These are phyloP conservation scores for Prunella himalayana DNA, from an alignment of 2,113 vertebrate species.

Conservation along the genomic window DNA sequence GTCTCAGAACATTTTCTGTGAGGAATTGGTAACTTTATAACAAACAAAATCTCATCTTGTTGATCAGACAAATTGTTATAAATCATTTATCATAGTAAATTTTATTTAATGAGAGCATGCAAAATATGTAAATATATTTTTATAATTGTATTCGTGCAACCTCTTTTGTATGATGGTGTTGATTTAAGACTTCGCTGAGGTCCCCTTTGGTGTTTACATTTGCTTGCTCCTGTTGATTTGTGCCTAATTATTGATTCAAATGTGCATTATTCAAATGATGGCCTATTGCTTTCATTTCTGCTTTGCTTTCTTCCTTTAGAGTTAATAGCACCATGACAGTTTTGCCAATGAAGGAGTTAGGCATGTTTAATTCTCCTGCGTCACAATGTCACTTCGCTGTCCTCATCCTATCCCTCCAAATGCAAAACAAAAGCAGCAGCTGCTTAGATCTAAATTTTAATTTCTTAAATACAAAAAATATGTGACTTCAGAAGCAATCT, in stretches of 20 bases:
- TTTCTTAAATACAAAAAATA: not conserved
- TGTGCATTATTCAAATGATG: not conserved
- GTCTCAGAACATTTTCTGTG: not conserved
- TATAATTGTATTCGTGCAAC: not conserved
- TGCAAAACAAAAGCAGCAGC: not conserved
- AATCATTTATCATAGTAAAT: not conserved
- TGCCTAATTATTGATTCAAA: slow-evolving; percentile 11
- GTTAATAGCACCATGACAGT: not conserved
- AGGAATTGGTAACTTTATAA: not conserved
- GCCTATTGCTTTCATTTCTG: slow-evolving; percentile 24
- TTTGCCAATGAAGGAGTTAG: not conserved
- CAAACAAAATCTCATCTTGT: not conserved
- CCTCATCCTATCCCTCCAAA: not conserved
- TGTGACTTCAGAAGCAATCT: not conserved
- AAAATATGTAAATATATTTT: not conserved
- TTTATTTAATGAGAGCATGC: not conserved
- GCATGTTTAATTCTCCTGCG: not conserved
- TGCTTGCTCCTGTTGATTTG: slow-evolving; percentile 2
- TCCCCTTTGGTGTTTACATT: not conserved
- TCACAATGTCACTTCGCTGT: not conserved
- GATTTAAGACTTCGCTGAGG: not conserved
- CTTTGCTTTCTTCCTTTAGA: not conserved
- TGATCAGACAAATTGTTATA: not conserved
- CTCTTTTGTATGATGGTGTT: not conserved
- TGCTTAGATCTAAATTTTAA: not conserved